Percentiles rank a stretch among this genome's conserved stretches.
These are phyloP conservation scores for Venustaconcha ellipsiformis DNA, from an alignment of 1,140 invertebrate species.

Conservation along the genomic window DNA sequence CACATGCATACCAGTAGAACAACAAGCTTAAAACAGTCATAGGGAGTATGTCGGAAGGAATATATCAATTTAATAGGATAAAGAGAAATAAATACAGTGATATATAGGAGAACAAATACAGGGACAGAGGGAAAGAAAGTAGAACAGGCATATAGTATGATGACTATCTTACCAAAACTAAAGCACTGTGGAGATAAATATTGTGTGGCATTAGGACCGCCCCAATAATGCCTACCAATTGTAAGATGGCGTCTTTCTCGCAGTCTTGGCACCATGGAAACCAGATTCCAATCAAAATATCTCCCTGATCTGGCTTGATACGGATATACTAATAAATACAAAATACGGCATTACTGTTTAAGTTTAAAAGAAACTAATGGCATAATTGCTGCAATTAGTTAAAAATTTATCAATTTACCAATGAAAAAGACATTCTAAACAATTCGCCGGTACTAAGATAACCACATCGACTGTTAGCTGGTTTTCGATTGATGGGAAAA, in stretches of 20 bases:
- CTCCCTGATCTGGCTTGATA: conserved; percentile 78
- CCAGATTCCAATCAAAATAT: conserved; percentile 84
- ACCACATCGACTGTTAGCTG: too few species aligned
- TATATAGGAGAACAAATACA: too few species aligned
- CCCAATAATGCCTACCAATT: conserved; percentile 89
- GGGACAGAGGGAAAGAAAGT: not conserved
- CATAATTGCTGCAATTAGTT: too few species aligned
- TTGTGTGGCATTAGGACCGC: conserved; percentile 97
- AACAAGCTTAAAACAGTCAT: too few species aligned
- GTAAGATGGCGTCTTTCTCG: conserved; percentile 77
- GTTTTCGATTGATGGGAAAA: too few species aligned
- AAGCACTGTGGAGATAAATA: conserved; percentile 90
- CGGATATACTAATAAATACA: conserved; percentile 77
- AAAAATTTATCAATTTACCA: too few species aligned
- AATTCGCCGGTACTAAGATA: too few species aligned
- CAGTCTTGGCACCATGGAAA: conserved; percentile 85
- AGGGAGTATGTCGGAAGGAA: too few species aligned
- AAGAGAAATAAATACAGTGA: too few species aligned
- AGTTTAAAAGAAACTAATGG: not conserved
- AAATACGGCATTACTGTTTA: not conserved
- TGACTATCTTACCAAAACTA: conserved; percentile 80
- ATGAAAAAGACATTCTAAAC: too few species aligned
- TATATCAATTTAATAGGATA: too few species aligned
- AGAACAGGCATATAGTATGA: not conserved
- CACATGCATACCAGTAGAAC: too few species aligned